A percentile compares a stretch with the other conserved stretches of the same genome.
phyloP scores from a whole-genome alignment of 2,888 invertebrate species.

The Gymnoscelis rufifasciata region DNA sequence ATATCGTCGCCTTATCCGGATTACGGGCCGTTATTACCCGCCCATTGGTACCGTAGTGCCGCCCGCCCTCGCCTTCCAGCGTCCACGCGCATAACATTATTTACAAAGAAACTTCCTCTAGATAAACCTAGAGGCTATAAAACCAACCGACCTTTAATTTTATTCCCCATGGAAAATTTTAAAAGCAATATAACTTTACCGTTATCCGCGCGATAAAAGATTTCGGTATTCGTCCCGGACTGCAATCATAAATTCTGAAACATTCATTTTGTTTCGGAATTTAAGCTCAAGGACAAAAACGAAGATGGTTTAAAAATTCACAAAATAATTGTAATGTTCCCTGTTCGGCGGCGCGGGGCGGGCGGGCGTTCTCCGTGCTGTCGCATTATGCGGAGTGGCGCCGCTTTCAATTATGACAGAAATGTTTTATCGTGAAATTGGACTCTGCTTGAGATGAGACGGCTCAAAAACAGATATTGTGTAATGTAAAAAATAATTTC shows the following conservation, averaged over 20 bases:
- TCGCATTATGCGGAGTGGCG: slow-evolving; percentile 9
- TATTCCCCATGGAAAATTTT: no score
- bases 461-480: neutral
- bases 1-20: slow-evolving; percentile 18
- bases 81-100: neutral
- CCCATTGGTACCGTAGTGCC: neutral
- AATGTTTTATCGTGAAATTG: slow-evolving; percentile 3
- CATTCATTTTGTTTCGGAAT: neutral
- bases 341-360: neutral
- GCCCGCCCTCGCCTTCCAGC: neutral
- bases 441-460: neutral
- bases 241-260: neutral
- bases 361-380: slow-evolving; percentile 4
- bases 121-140: no score
- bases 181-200: neutral
- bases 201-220: neutral
- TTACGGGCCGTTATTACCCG: slow-evolving; percentile 1
- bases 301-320: slow-evolving; percentile 3
- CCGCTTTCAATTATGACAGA: slow-evolving; percentile 8
- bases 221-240: neutral
- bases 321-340: slow-evolving; percentile 15
- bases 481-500: neutral
- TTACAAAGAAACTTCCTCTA: neutral
- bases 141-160: no score
- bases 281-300: neutral